Evolutionary conservation across 1,140 invertebrate genomes (phyloP).

Genomic region (Pogonomyrmex barbatus): DNA sequence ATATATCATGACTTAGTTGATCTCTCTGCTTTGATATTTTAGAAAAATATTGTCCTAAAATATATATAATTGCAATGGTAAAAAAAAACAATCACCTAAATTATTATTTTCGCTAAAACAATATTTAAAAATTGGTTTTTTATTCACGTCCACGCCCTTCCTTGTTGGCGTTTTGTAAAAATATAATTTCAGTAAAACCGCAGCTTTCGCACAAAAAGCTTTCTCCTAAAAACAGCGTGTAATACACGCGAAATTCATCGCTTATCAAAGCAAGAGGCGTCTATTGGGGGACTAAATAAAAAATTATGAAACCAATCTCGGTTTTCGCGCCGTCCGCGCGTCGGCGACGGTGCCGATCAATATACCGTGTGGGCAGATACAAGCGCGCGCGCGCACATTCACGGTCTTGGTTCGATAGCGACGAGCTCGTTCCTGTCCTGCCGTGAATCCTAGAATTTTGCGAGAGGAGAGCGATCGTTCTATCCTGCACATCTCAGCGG

Average conservation of each 20-base stretch:
- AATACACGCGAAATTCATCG: background rate
- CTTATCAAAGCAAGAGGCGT: background rate
- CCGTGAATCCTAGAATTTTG: background rate
- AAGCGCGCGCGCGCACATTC: constrained; percentile 68
- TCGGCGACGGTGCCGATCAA: constrained; percentile 60
- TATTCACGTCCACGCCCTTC: background rate
- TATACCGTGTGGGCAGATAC: constrained; percentile 39
- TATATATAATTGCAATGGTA: background rate
- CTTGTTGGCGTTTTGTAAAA: background rate
- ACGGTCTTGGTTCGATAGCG: constrained; percentile 68
- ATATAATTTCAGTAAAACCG: background rate
- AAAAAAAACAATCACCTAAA: background rate
- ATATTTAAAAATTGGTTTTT: background rate
- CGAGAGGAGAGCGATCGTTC: background rate
- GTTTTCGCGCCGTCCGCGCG: constrained; percentile 46
- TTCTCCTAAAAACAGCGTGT: background rate
- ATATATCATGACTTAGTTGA: background rate
- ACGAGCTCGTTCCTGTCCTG: constrained; percentile 11
- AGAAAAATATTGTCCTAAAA: background rate
- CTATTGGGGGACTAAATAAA: background rate
- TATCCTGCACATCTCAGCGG: background rate
- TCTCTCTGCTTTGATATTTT: background rate
- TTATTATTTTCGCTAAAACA: background rate
- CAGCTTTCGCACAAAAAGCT: background rate
- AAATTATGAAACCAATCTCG: background rate